A percentile compares a stretch with the other conserved stretches of the same genome.
Conservation (phyloP, 1,140 invertebrate species). For the Diplogasteroides magnus region DNA sequence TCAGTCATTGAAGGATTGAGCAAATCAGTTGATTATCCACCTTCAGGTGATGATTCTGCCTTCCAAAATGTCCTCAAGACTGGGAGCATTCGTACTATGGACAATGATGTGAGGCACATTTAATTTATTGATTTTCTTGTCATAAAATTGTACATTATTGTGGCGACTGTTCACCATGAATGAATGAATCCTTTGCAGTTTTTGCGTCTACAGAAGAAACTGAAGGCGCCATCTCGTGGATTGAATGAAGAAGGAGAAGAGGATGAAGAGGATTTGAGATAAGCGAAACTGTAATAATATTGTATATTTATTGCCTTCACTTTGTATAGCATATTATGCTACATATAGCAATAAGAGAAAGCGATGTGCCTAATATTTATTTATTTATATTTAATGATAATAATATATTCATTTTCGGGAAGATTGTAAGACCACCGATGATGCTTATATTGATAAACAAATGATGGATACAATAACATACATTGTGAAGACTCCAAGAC, state of each 20-base stretch:
- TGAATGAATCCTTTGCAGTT: slow-evolving; percentile 20
- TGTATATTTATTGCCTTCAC: too few species aligned
- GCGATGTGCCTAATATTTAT: too few species aligned
- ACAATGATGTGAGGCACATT: slow-evolving; percentile 28
- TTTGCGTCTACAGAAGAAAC: slow-evolving; percentile 24
- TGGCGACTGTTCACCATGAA: not conserved
- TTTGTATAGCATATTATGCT: too few species aligned
- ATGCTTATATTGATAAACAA: too few species aligned
- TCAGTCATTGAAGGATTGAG: not conserved
- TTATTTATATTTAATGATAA: too few species aligned
- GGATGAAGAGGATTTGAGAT: slow-evolving; percentile 9
- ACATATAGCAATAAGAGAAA: too few species aligned
- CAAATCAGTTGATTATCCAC: not conserved
- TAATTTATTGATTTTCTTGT: slow-evolving; percentile 4
- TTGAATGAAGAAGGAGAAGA: not conserved
- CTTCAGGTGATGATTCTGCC: slow-evolving; percentile 17
- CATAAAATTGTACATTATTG: not conserved
- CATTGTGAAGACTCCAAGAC: too few species aligned
- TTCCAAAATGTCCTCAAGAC: slow-evolving; percentile 30
- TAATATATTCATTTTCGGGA: too few species aligned
- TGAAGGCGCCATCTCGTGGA: slow-evolving; percentile 19
- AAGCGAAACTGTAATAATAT: not conserved
- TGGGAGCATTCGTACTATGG: slow-evolving; percentile 27
- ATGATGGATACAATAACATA: too few species aligned
- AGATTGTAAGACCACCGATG: too few species aligned